These are phyloP conservation scores for Andrena haemorrhoa DNA, from an alignment of 2,888 invertebrate genomes.

Conservation along the genomic window DNA sequence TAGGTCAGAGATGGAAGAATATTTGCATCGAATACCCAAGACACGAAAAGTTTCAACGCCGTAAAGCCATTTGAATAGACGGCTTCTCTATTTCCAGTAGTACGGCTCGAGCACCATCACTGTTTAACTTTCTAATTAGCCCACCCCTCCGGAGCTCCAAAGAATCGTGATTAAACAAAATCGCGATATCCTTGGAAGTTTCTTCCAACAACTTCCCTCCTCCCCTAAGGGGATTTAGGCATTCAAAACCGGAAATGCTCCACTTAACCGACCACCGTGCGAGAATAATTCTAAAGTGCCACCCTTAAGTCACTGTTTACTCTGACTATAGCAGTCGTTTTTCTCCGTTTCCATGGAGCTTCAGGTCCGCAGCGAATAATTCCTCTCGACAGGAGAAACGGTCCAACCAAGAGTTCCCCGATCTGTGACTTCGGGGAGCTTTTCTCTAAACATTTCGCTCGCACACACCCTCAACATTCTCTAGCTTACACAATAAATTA, in stretches of 20 bases:
- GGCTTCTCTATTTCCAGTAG: conserved; percentile 27
- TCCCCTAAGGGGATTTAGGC: conserved; percentile 2
- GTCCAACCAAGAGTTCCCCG: neutral
- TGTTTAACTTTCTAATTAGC: conserved; percentile 45
- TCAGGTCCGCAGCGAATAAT: neutral
- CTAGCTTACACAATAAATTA: too few species aligned
- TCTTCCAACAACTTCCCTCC: neutral
- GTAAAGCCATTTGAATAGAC: neutral
- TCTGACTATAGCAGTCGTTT: conserved; percentile 1
- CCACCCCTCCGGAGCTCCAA: neutral
- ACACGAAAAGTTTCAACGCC: neutral
- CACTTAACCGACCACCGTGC: conserved; percentile 1
- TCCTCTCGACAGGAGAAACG: neutral
- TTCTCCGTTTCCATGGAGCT: neutral
- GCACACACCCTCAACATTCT: too few species aligned
- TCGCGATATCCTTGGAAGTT: conserved; percentile 10
- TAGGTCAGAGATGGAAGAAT: neutral
- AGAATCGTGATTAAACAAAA: conserved; percentile 42
- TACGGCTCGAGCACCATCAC: neutral
- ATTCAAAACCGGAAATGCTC: conserved; percentile 20
- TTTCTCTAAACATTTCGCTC: neutral
- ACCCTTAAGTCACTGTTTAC: conserved; percentile 41
- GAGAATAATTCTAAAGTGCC: conserved; percentile 43
- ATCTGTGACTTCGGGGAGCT: neutral
- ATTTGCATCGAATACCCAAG: neutral